Base-by-base conservation (phyloP, 2,113 vertebrate species). In the Atrichornis clamosus region DNA sequence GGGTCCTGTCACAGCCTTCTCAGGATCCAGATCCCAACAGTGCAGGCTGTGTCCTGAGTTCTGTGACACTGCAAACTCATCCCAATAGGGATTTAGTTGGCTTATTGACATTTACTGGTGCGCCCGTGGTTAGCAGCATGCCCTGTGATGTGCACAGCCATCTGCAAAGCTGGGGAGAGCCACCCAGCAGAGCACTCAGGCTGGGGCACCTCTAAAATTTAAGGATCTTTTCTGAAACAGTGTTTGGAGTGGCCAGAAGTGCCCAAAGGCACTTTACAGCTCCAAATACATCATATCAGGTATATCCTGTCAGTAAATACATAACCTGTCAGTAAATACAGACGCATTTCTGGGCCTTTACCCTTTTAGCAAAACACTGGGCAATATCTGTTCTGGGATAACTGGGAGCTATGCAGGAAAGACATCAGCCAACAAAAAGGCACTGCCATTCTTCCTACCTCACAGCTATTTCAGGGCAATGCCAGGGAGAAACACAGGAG, bases 51-150 rank as follows among this genome's bases (percentile, higher is more conserved):
- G 33, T 19, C 32, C 70, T 13, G 42, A 91, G 68, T n/a, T 39
- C 63, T 17, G 2, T 12, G 39, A 5, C 42, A 28, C 19, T 30
- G 22, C 74, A 62, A 35, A 30, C 68, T 62, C n/a, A 49, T 13
- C 49, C 21, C 59, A 47, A 1, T 2, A 6, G 3, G 15, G 28
- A 49, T 52, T 84, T 52, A 18, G 47, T 69, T 39, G 42, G 12
- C 13, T 81, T 55, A 10, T 2, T n/a, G 49, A 10, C 1, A 9
- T 50, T 44, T 24, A 6, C 15, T 64, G 21, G 7, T 2, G 2
- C n/a, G 49, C 30, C 10, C 2, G 2, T 35, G 33, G 35, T 33
- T 52, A 41, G 37, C 9, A 49, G 56, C 8, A 0, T 2, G 16
- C 35, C 55, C 58, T 7, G 24, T 26, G 52, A 64, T 1, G 1